Evolutionary conservation across 2,888 invertebrate genomes (phyloP), one percentile per base, ranked within the genome.

Genomic region (Zonitis immaculata): DNA sequence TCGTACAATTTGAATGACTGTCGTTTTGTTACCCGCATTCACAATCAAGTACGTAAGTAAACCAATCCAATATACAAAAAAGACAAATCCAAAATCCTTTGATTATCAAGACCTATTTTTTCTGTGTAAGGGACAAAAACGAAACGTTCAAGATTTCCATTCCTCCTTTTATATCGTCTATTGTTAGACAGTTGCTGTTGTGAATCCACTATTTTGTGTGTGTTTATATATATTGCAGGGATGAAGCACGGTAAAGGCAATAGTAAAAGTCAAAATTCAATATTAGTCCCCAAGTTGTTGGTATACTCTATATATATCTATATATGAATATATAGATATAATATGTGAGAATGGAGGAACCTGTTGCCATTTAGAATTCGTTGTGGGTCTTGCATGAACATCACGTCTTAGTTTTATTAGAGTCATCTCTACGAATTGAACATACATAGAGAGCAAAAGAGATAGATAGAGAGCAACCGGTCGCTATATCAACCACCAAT

Each of bases 361-460:
- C 72, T 72, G 73, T 73, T 73, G 72, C 72, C 67, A 71, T 71
- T 73, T 71, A 69, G 70, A 70, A 71, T 72, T 72, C 71, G 66
- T 58, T 60, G 62, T 62, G 67, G 66, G 66, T 69, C 66, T 65
- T 63, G 69, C 67, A 68, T 66, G 69, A 64, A 66, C 67, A 65
- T 72, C 73, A 72, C 73, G 72, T 73, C 65, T 67, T 62, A 66
- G 64, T 72, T 73, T 73, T 73, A 73, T 73, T 73, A 68, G 70
- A 67, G 71, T 70, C 73, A 70, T 72, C 71, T 71, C n/a, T n/a
- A n/a, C n/a, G n/a, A n/a, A n/a, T n/a, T n/a, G n/a, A n/a, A n/a
- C n/a, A n/a, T n/a, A n/a, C n/a, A n/a, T 67, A 67, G 70, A 68
- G 60, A 65, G 43, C 42, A 30, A 14, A 56, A n/a, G n/a, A n/a